Evolutionary conservation across 2,113 vertebrate genomes (phyloP), one percentile per base, ranked within the genome.

Genomic region (Engystomops pustulosus): DNA sequence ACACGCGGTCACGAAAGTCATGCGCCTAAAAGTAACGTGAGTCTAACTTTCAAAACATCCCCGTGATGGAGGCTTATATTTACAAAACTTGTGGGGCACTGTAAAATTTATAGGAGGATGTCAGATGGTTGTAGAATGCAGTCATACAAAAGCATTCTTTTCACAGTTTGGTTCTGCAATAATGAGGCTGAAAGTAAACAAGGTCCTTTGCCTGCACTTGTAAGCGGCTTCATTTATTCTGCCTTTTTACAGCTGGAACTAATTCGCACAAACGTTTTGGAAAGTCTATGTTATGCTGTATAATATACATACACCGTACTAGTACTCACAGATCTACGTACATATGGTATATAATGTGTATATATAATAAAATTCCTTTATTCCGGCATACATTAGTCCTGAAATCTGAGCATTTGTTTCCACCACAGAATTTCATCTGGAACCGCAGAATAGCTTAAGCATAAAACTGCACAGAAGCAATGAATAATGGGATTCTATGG

Each of bases 91-190:
- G 25, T 67, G 27, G 55, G 62, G 27, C 53, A 8, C 20, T 41
- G 44, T 2, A 68, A 32, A 23, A 49, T 68, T 77, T 83, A 68
- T 65, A 65, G 18, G 55, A 34, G 53, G 9, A 65, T 84, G 81
- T 67, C 71, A 76, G 36, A 76, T 68, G 81, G 55, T 47, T 77
- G 72, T 84, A 68, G 58, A 36, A 84, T 76, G 41, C 44, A 77
- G 81, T 67, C 32, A 70, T 51, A 44, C 67, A 49, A 51, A 55
- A 23, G 68, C 80, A 71, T 71, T 81, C 49, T 71, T 81, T 81
- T 81, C 80, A 72, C 47, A 53, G 45, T 81, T 55, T 58, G 45
- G 80, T 81, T 81, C 80, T 58, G 47, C 49, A 81, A 70, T 81
- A 72, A 81, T 53, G 80, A 81, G 8, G 67, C 68, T 27, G 14